These are phyloP conservation scores for Prostheceraeus crozeri DNA, from an alignment of 2,888 invertebrate species.

Conservation along the genomic window DNA sequence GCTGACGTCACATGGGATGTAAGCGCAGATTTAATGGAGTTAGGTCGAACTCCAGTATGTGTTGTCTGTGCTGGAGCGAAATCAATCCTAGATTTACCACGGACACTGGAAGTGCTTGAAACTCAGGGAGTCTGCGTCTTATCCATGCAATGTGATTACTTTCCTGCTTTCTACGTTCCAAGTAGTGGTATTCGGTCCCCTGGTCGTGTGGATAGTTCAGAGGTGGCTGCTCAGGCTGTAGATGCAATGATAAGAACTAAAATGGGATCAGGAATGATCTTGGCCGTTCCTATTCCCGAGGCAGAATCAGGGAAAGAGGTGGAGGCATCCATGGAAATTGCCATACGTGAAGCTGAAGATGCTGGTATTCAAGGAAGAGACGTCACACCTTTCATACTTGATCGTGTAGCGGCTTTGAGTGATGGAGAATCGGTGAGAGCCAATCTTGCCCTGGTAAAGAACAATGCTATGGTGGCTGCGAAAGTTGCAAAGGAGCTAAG, in stretches of 20 bases:
- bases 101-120: slow-evolving; percentile 87
- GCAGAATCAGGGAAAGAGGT: slow-evolving; percentile 48
- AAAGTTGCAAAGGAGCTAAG: slow-evolving; percentile 49
- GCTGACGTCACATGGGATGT: slow-evolving; percentile 81
- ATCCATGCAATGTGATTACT: slow-evolving; percentile 64
- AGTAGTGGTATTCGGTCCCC: slow-evolving; percentile 69
- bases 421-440: slow-evolving; percentile 71
- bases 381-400: slow-evolving; percentile 81
- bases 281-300: slow-evolving; percentile 70
- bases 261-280: slow-evolving; percentile 61
- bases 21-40: slow-evolving; percentile 84
- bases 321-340: slow-evolving; percentile 34
- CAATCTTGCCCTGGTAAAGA: slow-evolving; percentile 82
- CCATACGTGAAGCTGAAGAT: slow-evolving; percentile 36
- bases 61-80: slow-evolving; percentile 93
- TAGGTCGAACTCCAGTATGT: slow-evolving; percentile 75
- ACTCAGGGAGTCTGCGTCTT: slow-evolving; percentile 87
- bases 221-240: slow-evolving; percentile 65
- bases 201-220: slow-evolving; percentile 63
- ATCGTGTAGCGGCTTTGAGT: slow-evolving; percentile 71
- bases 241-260: slow-evolving; percentile 42
- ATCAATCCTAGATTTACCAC: slow-evolving; percentile 87
- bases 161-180: slow-evolving; percentile 86
- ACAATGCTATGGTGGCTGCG: slow-evolving; percentile 67
- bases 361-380: slow-evolving; percentile 69